These are phyloP conservation scores for Plusia festucae DNA, from an alignment of 2,888 invertebrate genomes.

Conservation along the genomic window DNA sequence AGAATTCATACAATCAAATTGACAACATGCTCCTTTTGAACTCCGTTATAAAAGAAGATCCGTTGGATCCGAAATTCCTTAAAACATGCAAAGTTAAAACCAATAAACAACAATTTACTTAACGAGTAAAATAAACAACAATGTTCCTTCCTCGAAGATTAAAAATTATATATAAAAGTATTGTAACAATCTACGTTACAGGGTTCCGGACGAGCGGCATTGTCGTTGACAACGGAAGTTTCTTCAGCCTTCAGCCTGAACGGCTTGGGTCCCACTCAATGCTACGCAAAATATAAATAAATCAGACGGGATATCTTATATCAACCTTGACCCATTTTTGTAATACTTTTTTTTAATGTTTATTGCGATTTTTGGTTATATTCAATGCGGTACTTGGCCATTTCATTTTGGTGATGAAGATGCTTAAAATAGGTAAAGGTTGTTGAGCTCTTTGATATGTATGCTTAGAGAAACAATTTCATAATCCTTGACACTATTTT, in stretches of 20 bases:
- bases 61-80: neutral
- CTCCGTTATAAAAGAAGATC: no score
- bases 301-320: conserved; percentile 44
- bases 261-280: conserved; percentile 25
- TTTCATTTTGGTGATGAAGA: conserved; percentile 4
- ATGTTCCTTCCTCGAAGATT: conserved; percentile 1
- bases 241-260: conserved; percentile 7
- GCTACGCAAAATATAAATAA: conserved; percentile 42
- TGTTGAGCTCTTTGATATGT: neutral
- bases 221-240: conserved; percentile 27
- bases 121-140: neutral
- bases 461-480: neutral
- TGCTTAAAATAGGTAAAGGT: conserved; percentile 1
- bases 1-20: no score
- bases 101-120: neutral
- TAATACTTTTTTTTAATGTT: conserved; percentile 27
- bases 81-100: neutral
- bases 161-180: neutral
- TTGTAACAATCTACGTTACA: neutral
- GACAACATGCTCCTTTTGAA: no score
- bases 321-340: conserved; percentile 29
- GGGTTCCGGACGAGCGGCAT: conserved; percentile 8
- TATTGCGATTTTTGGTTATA: conserved; percentile 16
- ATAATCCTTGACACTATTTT: neutral
- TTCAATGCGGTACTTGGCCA: conserved; percentile 21